Evolutionary conservation across 2,113 vertebrate genomes (phyloP), one percentile per base, ranked within the genome.

Genomic region (Collichthys lucidus): DNA sequence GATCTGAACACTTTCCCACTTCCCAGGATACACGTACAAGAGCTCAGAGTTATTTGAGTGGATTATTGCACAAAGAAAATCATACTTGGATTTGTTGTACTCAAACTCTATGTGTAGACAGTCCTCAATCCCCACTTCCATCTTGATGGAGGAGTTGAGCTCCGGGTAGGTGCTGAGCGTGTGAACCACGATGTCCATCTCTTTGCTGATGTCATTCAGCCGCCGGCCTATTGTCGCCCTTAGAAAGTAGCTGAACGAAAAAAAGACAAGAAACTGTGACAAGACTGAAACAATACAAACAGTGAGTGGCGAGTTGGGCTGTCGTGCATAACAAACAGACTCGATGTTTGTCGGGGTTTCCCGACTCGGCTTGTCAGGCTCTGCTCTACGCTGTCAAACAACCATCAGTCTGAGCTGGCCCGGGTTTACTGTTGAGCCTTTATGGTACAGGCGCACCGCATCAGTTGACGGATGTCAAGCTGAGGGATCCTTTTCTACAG

Each of bases 21-120:
- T 19, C n/a, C 14, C n/a, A 20, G 16, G 19, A 17, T n/a, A 46
- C 16, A 29, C 19, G 10, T 52, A n/a, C 31, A 35, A 1, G 11
- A 66, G 4, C 17, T 15, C n/a, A 47, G 3, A 11, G 20, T 11
- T 24, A 46, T 70, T 57, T 35, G 12, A 52, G 52, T 17, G 4
- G 14, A 16, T 74, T 15, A 67, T 26, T 26, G 3, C 26, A 10
- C 2, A 26, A 50, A 31, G 15, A 46, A n/a, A 19, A 4, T 26
- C 97, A 89, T 95, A 98, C 98, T 98, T 99, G 93, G 97, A 98
- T 80, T 99, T 99, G 89, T 98, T 98, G 90, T 99, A 99, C 91
- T 99, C 98, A 4, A 99, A 98, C 89, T 99, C 98, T 16, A 99
- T 99, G 93, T 99, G 98, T 46, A 99, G 95, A 82, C 98, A 99